Percentiles rank a stretch among this genome's conserved stretches.
Evolutionary conservation across 2,888 invertebrate species (phyloP).

Genomic region (Gnatocerus cornutus): DNA sequence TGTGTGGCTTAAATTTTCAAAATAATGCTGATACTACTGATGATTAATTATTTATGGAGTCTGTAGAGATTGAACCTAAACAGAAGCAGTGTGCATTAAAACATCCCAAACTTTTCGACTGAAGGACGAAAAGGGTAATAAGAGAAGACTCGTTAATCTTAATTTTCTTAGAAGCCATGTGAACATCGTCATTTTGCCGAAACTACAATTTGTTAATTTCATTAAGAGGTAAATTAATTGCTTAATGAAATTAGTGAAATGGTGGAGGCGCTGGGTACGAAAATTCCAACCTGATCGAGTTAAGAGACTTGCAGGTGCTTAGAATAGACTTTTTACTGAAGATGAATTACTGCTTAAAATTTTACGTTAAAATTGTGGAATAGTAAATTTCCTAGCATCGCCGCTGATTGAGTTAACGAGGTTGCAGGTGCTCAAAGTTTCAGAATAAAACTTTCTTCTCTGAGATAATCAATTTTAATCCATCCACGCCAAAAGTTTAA

Average conservation of each 20-base stretch:
- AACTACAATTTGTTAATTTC: constrained; percentile 38
- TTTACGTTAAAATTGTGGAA: too few species aligned
- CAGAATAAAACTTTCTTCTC: constrained; percentile 3
- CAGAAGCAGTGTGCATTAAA: constrained; percentile 32
- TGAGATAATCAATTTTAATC: constrained; percentile 22
- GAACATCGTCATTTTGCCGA: constrained; percentile 33
- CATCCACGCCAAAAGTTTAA: background rate
- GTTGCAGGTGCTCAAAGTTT: background rate
- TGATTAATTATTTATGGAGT: constrained; percentile 37
- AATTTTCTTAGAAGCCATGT: constrained; percentile 44
- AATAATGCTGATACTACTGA: constrained; percentile 21
- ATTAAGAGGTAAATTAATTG: constrained; percentile 21
- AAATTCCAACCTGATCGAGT: too few species aligned
- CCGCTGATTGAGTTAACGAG: background rate
- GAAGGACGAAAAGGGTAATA: constrained; percentile 25
- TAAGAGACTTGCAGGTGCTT: too few species aligned
- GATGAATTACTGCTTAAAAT: too few species aligned
- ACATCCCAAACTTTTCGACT: constrained; percentile 16
- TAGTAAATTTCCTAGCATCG: background rate
- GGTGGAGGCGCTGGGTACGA: too few species aligned
- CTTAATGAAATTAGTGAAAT: background rate
- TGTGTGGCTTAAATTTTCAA: constrained; percentile 23
- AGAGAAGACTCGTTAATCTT: constrained; percentile 44
- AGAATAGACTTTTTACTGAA: too few species aligned
- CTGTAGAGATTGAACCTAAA: constrained; percentile 17